phyloP scores from a whole-genome alignment of 2,888 invertebrate genomes.

The Lasioglossum oenotherae region DNA sequence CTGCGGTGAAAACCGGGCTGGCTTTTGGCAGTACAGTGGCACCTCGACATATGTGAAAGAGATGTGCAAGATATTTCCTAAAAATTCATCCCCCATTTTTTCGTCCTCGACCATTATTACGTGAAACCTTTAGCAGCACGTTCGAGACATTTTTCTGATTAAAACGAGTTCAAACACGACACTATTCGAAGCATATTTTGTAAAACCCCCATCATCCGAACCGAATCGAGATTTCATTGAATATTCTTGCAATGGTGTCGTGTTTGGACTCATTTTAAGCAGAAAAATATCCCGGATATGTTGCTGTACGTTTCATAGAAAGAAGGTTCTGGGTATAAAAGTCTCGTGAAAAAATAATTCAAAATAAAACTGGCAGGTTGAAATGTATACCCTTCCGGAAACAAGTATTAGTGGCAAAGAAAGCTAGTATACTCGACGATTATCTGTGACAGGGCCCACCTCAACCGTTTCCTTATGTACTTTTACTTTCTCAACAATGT shows the following conservation, averaged over 20 bases:
- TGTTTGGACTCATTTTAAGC: neutral
- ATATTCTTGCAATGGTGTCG: neutral
- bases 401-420: neutral
- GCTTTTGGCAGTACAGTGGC: neutral
- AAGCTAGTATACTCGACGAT: neutral
- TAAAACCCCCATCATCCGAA: neutral
- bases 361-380: too few species aligned
- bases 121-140: neutral
- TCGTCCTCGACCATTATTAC: neutral
- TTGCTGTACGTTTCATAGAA: neutral
- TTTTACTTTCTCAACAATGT: constrained; percentile 1
- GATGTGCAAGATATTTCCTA: neutral
- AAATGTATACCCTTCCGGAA: neutral
- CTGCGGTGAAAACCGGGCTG: constrained; percentile 28
- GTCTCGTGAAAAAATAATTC: neutral
- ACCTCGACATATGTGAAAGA: neutral
- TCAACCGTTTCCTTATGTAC: neutral
- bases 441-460: neutral
- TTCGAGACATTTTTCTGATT: neutral
- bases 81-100: neutral
- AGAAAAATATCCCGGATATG: neutral
- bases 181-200: neutral
- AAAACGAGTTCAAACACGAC: neutral
- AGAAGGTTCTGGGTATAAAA: neutral
- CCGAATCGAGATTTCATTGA: neutral